phyloP scores from a whole-genome alignment of 2,888 invertebrate genomes.

The Athripsodes cinereus region DNA sequence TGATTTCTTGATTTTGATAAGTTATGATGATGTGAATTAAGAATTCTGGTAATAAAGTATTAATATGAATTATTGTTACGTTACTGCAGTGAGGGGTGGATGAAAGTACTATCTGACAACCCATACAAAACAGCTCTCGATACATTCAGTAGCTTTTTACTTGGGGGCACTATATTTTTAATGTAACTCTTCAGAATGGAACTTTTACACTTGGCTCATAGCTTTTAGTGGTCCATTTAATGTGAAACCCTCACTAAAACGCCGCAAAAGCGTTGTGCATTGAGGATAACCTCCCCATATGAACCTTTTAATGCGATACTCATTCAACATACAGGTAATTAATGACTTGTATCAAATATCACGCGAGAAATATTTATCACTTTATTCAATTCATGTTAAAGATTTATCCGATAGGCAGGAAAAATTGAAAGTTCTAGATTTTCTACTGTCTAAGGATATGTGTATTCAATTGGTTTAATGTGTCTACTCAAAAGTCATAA shows the following conservation, averaged over 20 bases:
- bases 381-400: background rate
- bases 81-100: too few species aligned
- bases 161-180: conserved; percentile 26
- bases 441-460: too few species aligned
- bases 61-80: background rate
- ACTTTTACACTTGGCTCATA: conserved; percentile 24
- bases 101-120: background rate
- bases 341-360: background rate
- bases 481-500: too few species aligned
- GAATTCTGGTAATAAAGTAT: too few species aligned
- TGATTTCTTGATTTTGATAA: too few species aligned
- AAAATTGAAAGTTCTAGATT: too few species aligned
- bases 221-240: conserved; percentile 28
- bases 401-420: too few species aligned
- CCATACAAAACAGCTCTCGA: conserved; percentile 25
- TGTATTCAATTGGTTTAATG: too few species aligned
- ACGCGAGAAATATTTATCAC: background rate
- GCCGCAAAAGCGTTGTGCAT: conserved; percentile 18
- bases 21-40: too few species aligned
- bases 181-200: conserved; percentile 21
- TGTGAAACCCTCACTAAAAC: conserved; percentile 19
- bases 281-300: background rate
- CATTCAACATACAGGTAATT: too few species aligned
- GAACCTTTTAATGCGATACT: too few species aligned
- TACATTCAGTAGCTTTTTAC: conserved; percentile 22